Evolutionary conservation across 2,888 invertebrate genomes (phyloP), one percentile per base, ranked within the genome.

Genomic region (Scaptomyza flava): DNA sequence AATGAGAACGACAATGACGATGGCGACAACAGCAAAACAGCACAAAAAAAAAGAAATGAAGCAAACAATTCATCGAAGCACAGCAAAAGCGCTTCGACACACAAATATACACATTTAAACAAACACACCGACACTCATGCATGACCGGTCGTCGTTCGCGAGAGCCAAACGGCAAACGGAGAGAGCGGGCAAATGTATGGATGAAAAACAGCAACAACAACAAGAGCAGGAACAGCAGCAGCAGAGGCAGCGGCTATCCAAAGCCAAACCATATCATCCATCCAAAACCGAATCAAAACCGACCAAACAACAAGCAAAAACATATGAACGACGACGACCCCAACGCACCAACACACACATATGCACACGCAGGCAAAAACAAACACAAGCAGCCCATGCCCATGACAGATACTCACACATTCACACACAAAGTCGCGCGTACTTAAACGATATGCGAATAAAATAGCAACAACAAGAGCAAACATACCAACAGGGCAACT

Each of bases 271-370:
- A 89, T 89, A 84, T 84, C 89, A 89, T 85, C 84, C 89, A 87
- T 89, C 89, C 89, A 87, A 89, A 89, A 85, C 89, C 89, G 84
- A 84, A 84, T 84, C 87, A 87, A 84, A 84, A 85, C 88, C 89
- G 88, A 84, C 89, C 89, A 89, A 84, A 89, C 84, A 87, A 87
- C 88, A 83, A 86, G 82, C 78, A 72, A 65, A 75, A 69, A 79
- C 84, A 78, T 64, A 63, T 74, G 74, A 78, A 74, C 74, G 74
- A 74, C 74, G 78, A 74, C 74, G 74, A 74, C 74, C 74, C 74
- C 74, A 74, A 73, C 73, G 78, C 78, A 74, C 68, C 57, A 72
- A 74, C 45, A 78, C 64, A 62, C 50, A 64, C 46, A 58, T 34
- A 42, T 23, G 31, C 47, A 41, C 20, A 58, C 58, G 57, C 65